Evolutionary conservation across 2,113 vertebrate species (phyloP).

Genomic region (Melanocharis versteri): DNA sequence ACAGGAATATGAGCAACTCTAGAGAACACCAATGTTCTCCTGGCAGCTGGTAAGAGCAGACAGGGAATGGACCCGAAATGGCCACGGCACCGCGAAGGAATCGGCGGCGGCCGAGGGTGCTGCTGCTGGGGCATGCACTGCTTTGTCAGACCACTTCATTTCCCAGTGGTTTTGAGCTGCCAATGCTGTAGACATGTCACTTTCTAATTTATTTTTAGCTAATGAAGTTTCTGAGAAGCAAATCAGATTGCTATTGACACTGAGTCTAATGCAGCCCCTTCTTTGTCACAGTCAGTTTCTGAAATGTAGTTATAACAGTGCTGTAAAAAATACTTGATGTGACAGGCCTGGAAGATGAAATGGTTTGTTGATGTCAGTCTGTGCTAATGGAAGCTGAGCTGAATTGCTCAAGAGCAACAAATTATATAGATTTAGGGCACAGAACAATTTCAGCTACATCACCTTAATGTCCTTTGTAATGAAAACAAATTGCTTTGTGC

Average conservation of each 20-base stretch:
- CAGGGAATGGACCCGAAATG: background rate
- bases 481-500: conserved; percentile 38
- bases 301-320: conserved; percentile 38
- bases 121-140: background rate
- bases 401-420: conserved; percentile 45
- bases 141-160: background rate
- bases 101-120: background rate
- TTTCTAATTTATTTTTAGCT: conserved; percentile 37
- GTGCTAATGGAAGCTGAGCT: conserved; percentile 14
- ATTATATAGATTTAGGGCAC: conserved; percentile 39
- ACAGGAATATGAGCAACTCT: background rate
- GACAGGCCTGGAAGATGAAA: conserved; percentile 48
- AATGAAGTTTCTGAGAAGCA: conserved; percentile 43
- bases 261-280: conserved; percentile 15
- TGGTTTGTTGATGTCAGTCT: conserved; percentile 35
- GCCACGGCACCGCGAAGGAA: fast-evolving
- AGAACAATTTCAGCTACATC: conserved; percentile 13
- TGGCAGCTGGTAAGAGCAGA: background rate
- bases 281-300: conserved; percentile 37
- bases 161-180: background rate
- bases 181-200: background rate
- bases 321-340: conserved; percentile 46
- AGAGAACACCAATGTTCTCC: background rate
- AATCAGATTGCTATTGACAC: conserved; percentile 34
- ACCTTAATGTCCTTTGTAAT: conserved; percentile 37